These are phyloP conservation scores for Ariopsis seemanni DNA, from an alignment of 2,113 vertebrate species.

Conservation along the genomic window DNA sequence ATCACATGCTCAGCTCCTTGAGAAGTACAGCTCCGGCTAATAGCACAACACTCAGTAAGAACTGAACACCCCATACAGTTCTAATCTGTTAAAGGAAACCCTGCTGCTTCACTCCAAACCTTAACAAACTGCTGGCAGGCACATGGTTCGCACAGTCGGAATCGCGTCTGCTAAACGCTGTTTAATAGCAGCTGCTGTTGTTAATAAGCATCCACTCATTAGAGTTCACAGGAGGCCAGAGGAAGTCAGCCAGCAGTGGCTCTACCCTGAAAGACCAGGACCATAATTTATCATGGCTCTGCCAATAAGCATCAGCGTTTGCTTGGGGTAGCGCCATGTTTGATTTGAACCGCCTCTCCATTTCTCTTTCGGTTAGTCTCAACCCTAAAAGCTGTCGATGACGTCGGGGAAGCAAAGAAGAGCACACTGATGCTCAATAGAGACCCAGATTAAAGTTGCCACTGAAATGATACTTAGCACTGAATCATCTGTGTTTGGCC, in stretches of 20 bases:
- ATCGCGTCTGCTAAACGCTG: conserved; percentile 34
- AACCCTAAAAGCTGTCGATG: conserved; percentile 10
- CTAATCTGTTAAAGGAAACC: conserved; percentile 23
- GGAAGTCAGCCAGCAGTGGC: conserved; percentile 37
- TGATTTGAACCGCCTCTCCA: conserved; percentile 21
- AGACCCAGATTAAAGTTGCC: conserved; percentile 37
- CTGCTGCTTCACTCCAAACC: background rate
- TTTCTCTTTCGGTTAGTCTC: conserved; percentile 6
- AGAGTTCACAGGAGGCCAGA: conserved; percentile 31
- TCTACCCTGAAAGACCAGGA: conserved; percentile 21
- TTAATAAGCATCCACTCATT: conserved; percentile 36
- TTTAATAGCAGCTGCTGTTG: conserved; percentile 34
- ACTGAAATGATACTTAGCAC: conserved; percentile 41
- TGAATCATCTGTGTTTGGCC: conserved; percentile 36
- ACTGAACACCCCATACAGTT: conserved; percentile 9
- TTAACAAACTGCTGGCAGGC: conserved; percentile 15
- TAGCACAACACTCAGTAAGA: conserved; percentile 20
- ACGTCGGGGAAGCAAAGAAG: background rate
- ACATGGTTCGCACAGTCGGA: conserved; percentile 19
- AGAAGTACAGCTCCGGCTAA: conserved; percentile 25
- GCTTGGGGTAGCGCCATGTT: conserved; percentile 8
- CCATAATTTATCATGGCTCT: conserved; percentile 52
- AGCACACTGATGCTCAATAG: background rate
- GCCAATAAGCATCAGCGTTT: conserved; percentile 45
- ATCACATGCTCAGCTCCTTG: conserved; percentile 17